A percentile compares a stretch with the other conserved stretches of the same genome.
Evolutionary conservation across 2,888 invertebrate species (phyloP).

Genomic region (Aquatica leii): DNA sequence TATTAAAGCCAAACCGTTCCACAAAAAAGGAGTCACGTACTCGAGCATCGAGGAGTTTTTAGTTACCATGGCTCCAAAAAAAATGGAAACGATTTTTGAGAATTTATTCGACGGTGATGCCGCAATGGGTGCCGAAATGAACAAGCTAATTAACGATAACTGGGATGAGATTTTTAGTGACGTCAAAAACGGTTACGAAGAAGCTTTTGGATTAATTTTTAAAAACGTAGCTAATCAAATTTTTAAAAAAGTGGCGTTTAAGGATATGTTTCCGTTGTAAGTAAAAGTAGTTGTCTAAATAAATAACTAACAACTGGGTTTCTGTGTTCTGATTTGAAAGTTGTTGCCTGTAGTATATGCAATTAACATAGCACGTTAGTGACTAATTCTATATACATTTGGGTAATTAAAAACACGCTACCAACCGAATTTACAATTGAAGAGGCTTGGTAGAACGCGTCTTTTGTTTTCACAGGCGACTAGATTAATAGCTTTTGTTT

Average conservation of each 20-base stretch:
- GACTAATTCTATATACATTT: no score
- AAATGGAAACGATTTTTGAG: constrained; percentile 69
- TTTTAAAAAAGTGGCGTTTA: constrained; percentile 21
- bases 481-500: no score
- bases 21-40: constrained; percentile 69
- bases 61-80: constrained; percentile 69
- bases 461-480: no score
- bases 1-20: constrained; percentile 68
- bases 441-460: no score
- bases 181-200: constrained; percentile 70
- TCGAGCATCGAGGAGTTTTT: constrained; percentile 71
- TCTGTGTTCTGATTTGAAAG: no score
- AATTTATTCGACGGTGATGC: constrained; percentile 66
- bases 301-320: no score
- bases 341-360: no score
- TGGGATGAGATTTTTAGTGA: constrained; percentile 55
- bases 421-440: no score
- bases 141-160: constrained; percentile 58
- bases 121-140: constrained; percentile 51
- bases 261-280: constrained; percentile 16
- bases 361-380: no score
- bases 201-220: constrained; percentile 60
- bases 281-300: no score
- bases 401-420: no score
- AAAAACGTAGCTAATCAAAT: constrained; percentile 18